These are phyloP conservation scores for Euglossa dilemma DNA, from an alignment of 1,140 invertebrate species.

Conservation along the genomic window DNA sequence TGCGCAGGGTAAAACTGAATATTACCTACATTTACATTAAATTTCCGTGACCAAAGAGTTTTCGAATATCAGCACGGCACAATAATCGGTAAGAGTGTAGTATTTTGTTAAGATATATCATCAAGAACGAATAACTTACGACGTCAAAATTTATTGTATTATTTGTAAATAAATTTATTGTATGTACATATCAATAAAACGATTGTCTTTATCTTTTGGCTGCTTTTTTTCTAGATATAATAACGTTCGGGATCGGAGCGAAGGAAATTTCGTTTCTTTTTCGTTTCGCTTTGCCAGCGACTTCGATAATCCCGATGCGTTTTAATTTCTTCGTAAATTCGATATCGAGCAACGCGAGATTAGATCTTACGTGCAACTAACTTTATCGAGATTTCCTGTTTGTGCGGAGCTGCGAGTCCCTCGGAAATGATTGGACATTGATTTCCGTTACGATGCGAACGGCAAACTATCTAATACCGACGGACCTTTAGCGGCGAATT, in stretches of 20 bases:
- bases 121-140: conserved; percentile 67
- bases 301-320: neutral
- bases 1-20: conserved; percentile 74
- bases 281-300: too few species aligned
- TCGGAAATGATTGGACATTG: too few species aligned
- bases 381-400: neutral
- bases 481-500: neutral
- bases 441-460: neutral
- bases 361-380: neutral
- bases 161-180: conserved; percentile 80
- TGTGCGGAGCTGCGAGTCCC: too few species aligned
- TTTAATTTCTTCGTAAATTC: neutral
- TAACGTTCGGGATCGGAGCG: neutral
- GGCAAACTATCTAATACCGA: neutral
- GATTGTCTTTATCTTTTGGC: conserved; percentile 70
- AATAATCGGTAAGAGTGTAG: conserved; percentile 75
- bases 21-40: conserved; percentile 70
- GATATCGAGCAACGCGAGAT: neutral
- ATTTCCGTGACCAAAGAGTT: conserved; percentile 75
- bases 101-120: conserved; percentile 78
- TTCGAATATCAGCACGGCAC: conserved; percentile 73
- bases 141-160: conserved; percentile 70
- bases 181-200: conserved; percentile 82
- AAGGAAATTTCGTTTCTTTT: too few species aligned
- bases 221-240: neutral